A percentile compares a stretch with the other conserved stretches of the same genome.
Evolutionary conservation across 2,797 vertebrate species (phyloP).

Genomic region (Jordanella pulchra): DNA sequence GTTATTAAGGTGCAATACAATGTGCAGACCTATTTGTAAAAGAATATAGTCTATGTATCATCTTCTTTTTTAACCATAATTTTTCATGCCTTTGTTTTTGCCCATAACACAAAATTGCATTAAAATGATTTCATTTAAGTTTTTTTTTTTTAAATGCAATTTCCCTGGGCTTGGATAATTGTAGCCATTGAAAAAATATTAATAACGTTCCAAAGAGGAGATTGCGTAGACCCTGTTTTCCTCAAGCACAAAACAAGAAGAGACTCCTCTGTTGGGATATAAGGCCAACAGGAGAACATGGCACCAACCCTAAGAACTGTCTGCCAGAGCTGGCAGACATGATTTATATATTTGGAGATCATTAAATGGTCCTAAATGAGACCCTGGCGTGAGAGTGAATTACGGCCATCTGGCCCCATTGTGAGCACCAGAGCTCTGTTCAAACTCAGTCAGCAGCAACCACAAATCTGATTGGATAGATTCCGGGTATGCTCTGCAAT

Average conservation of each 20-base stretch:
- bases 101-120: neutral
- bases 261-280: conserved; percentile 44
- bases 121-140: neutral
- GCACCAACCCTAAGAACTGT: conserved; percentile 57
- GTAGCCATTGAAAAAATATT: conserved; percentile 15
- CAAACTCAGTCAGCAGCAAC: conserved; percentile 64
- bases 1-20: neutral
- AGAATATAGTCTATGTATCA: neutral
- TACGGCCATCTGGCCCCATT: conserved; percentile 80
- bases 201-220: conserved; percentile 19
- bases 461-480: conserved; percentile 62
- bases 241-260: conserved; percentile 36
- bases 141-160: neutral
- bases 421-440: conserved; percentile 61
- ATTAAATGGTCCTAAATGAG: conserved; percentile 82
- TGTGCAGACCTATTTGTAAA: neutral
- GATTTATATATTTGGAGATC: conserved; percentile 79
- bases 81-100: neutral
- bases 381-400: conserved; percentile 76
- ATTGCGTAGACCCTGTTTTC: conserved; percentile 24
- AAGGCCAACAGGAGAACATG: conserved; percentile 48
- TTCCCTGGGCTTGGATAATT: neutral
- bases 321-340: conserved; percentile 73
- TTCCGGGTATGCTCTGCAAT: conserved; percentile 29
- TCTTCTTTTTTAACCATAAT: neutral